A percentile compares a stretch with the other conserved stretches of the same genome.
Conservation (phyloP, 1,140 invertebrate species). For the Neodiprion virginianus region DNA sequence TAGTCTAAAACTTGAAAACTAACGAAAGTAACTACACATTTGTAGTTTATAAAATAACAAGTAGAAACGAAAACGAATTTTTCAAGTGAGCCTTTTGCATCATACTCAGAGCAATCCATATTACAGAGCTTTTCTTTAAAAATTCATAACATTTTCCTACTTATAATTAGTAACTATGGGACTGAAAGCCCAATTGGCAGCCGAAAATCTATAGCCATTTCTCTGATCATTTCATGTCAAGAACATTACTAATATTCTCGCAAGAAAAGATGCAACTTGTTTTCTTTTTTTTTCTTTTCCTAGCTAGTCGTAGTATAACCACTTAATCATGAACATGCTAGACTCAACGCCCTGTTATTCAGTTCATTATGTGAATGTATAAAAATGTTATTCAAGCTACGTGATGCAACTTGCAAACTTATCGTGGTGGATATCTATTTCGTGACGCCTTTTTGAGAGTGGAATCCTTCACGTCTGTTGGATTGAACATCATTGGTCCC, state of each 20-base stretch:
- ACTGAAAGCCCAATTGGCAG: not conserved
- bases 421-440: slow-evolving; percentile 52
- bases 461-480: slow-evolving; percentile 47
- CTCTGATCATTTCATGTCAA: not conserved
- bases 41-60: not conserved
- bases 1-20: slow-evolving; percentile 4
- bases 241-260: not conserved
- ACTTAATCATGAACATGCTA: not conserved
- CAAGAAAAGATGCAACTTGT: not conserved
- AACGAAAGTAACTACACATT: not conserved
- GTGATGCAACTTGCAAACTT: slow-evolving; percentile 17
- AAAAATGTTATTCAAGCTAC: not conserved
- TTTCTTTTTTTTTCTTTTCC: not conserved
- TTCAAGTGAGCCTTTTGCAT: not conserved
- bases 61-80: not conserved
- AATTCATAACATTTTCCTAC: slow-evolving; percentile 3
- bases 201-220: not conserved
- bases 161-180: slow-evolving; percentile 1
- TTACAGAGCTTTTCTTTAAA: not conserved
- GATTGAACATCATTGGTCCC: slow-evolving; percentile 56
- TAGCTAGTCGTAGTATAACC: slow-evolving; percentile 9
- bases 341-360: not conserved
- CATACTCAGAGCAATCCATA: not conserved
- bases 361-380: not conserved
- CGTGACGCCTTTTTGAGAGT: slow-evolving; percentile 39